These are phyloP conservation scores for Cylloceria caligata DNA, from an alignment of 2,888 invertebrate genomes.

Conservation along the genomic window DNA sequence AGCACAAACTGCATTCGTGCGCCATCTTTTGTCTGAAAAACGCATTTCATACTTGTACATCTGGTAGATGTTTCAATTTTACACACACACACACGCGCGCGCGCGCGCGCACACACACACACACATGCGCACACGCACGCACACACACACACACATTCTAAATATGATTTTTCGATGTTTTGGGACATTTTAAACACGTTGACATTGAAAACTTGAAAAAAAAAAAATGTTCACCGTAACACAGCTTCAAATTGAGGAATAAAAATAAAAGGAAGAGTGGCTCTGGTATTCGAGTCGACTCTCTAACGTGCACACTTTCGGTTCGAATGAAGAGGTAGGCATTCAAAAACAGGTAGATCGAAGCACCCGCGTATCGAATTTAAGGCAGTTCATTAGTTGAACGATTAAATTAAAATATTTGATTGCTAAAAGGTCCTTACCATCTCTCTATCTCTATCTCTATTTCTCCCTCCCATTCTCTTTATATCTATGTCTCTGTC, in stretches of 20 bases:
- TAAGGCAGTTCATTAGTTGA: constrained; percentile 79
- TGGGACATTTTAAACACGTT: no score
- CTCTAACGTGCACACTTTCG: constrained; percentile 55
- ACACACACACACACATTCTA: no score
- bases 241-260: constrained; percentile 21
- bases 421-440: constrained; percentile 79
- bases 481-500: constrained; percentile 52
- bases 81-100: no score
- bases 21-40: no score
- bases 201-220: no score
- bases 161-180: no score
- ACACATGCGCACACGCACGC: no score
- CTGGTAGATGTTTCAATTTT: no score
- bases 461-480: constrained; percentile 32
- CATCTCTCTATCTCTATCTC: constrained; percentile 33
- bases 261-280: constrained; percentile 21
- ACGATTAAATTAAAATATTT: constrained; percentile 84
- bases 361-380: constrained; percentile 73
- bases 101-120: no score
- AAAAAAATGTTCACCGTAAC: no score
- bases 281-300: neutral
- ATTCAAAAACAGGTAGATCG: constrained; percentile 49
- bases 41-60: no score
- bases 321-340: constrained; percentile 75
- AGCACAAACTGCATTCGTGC: no score